Evolutionary conservation across 37 sponge, comb jelly and placozoan genomes (phyloP).

Genomic region (Crambe crambe): DNA sequence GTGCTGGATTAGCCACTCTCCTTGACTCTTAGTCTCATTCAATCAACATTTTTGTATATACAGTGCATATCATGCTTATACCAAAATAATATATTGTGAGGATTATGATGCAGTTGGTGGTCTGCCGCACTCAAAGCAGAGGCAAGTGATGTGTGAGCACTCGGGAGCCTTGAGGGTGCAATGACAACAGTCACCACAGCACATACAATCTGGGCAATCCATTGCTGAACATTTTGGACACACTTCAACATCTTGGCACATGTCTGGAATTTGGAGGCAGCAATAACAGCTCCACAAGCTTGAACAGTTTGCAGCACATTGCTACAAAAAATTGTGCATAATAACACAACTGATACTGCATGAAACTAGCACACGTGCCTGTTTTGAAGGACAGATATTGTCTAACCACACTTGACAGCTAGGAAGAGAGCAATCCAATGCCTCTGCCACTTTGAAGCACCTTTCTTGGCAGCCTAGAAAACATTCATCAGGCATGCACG

Average conservation of each 20-base stretch:
- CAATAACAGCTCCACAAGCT: constrained; percentile 40
- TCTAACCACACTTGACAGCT: constrained; percentile 55
- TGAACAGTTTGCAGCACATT: not conserved
- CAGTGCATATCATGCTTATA: not conserved
- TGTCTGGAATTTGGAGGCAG: constrained; percentile 12
- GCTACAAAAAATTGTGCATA: not conserved
- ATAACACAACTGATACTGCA: not conserved
- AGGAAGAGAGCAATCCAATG: constrained; percentile 48
- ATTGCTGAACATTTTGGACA: constrained; percentile 28
- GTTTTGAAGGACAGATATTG: constrained; percentile 55
- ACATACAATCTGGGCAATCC: constrained; percentile 44
- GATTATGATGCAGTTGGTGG: not conserved
- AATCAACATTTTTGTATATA: not conserved
- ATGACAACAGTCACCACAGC: constrained; percentile 67
- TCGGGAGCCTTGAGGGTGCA: constrained; percentile 56
- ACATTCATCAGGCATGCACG: not conserved
- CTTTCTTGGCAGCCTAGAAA: constrained; percentile 6
- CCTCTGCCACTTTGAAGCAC: constrained; percentile 19
- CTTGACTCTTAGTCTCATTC: not conserved
- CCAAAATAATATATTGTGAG: too few relatives aligned
- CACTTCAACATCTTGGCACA: constrained; percentile 14
- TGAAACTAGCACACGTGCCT: constrained; percentile 24
- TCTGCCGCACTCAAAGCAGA: constrained; percentile 74
- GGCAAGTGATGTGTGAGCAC: constrained; percentile 56
- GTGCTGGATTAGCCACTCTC: not conserved